Evolutionary conservation across 2,888 invertebrate genomes (phyloP).

Genomic region (Cepaea hortensis): DNA sequence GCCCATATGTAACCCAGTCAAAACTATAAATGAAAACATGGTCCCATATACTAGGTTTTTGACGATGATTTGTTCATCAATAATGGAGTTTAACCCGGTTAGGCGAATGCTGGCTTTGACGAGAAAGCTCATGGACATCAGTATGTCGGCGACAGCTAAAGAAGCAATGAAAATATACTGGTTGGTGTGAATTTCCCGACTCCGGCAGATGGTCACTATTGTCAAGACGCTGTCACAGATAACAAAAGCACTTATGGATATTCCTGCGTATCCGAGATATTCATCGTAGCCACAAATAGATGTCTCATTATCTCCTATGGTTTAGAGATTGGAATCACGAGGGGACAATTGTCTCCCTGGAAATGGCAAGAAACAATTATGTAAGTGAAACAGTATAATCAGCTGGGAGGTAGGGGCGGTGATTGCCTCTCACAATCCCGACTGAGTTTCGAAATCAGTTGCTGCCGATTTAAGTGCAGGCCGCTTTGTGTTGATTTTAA

Average conservation of each 20-base stretch:
- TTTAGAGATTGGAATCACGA: neutral
- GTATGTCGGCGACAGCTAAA: neutral
- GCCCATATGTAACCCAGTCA: neutral
- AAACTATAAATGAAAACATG: neutral
- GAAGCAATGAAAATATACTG: constrained; percentile 5
- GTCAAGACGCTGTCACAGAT: neutral
- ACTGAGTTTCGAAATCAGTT: no score
- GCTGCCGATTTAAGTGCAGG: no score
- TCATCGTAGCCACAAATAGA: neutral
- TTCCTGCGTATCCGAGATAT: neutral
- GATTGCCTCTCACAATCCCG: no score
- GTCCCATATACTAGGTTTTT: neutral
- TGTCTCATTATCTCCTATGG: neutral
- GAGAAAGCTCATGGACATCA: neutral
- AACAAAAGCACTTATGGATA: neutral
- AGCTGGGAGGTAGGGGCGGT: no score
- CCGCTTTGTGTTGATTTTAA: no score
- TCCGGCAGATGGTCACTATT: neutral
- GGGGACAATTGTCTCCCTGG: no score
- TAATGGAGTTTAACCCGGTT: neutral
- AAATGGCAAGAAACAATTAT: no score
- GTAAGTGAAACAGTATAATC: no score
- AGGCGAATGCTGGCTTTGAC: neutral
- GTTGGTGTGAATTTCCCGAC: neutral
- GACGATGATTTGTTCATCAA: neutral